Base-by-base conservation (phyloP, 2,113 vertebrate genomes). In the Mionectes macconnelli region DNA sequence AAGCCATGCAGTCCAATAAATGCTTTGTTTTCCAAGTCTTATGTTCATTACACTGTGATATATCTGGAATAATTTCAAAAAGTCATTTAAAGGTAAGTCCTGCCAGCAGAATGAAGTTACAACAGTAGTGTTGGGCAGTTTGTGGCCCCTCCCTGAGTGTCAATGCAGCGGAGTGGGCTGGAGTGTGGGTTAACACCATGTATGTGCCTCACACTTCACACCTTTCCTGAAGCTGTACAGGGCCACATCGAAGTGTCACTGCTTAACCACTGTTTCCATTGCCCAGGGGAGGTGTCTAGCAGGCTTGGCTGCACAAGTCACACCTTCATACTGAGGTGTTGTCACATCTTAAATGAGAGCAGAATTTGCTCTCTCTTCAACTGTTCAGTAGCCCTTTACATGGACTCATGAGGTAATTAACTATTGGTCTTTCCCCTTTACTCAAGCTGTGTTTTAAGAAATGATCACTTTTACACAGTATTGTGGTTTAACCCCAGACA, bases 141-240 rank as follows among this genome's bases (percentile, higher is more conserved):
- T 1, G 0, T 6, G 20, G 59, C 55, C 14, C 15, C 9, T 31
- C 25, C 10, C 0, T 3, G 49, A 35, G 50, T 24, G 1, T 3
- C 0, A 8, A 4, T 7, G 49, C 39, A 45, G 40, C 18, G 2
- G 31, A 0, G 47, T 22, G 39, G 67, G 9, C 16, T 23, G 30
- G 49, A 70, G 66, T 0, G 20, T 4, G 55, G 30, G 37, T n/a
- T 39, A 22, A 19, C 49, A 31, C 13, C 25, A 8, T 0, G 0
- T 6, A 16, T 6, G 1, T 10, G 37, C 50, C 28, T 83, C 18
- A 0, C 31, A 49, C 25, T 42, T 92, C 17, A 0, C 92, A 53
- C 70, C 40, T 53, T 35, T 47, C 3, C 6, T 28, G 22, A 31
- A 35, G 74, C 3, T 53, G 27, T 37, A 53, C 70, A 23, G 68